Evolutionary conservation across 2,888 invertebrate species (phyloP).

Genomic region (Acleris sparsana): DNA sequence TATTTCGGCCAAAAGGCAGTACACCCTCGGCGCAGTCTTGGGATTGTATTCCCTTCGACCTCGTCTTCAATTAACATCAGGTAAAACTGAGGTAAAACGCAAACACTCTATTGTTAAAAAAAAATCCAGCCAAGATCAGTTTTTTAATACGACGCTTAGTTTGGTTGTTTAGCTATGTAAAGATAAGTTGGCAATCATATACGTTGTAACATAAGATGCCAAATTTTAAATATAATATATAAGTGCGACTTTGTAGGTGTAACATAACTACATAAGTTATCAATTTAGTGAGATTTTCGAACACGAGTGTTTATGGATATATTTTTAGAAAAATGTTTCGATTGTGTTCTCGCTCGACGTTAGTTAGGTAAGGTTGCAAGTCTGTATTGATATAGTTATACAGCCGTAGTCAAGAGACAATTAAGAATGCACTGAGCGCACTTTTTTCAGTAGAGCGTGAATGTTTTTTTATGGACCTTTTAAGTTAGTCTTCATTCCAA

Average conservation of each 20-base stretch:
- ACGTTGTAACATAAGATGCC: constrained; percentile 9
- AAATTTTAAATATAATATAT: constrained; percentile 12
- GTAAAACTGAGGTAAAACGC: no score
- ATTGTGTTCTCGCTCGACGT: neutral
- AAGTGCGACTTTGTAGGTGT: constrained; percentile 22
- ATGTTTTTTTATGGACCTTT: no score
- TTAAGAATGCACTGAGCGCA: no score
- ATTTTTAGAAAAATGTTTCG: neutral
- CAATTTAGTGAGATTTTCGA: constrained; percentile 3
- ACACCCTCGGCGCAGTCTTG: no score
- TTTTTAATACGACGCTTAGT: neutral
- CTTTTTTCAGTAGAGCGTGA: no score
- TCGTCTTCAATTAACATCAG: no score
- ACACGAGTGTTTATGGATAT: neutral
- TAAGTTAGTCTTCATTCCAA: no score
- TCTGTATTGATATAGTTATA: neutral
- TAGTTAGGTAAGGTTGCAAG: neutral
- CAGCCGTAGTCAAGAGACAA: no score
- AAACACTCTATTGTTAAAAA: no score
- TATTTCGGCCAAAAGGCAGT: no score
- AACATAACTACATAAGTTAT: constrained; percentile 1
- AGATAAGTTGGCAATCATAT: neutral
- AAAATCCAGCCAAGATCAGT: no score
- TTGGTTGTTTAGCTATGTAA: constrained; percentile 1
- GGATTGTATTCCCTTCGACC: no score